These are phyloP conservation scores for Peromyscus leucopus DNA, from an alignment of 2,113 vertebrate genomes.

Conservation along the genomic window DNA sequence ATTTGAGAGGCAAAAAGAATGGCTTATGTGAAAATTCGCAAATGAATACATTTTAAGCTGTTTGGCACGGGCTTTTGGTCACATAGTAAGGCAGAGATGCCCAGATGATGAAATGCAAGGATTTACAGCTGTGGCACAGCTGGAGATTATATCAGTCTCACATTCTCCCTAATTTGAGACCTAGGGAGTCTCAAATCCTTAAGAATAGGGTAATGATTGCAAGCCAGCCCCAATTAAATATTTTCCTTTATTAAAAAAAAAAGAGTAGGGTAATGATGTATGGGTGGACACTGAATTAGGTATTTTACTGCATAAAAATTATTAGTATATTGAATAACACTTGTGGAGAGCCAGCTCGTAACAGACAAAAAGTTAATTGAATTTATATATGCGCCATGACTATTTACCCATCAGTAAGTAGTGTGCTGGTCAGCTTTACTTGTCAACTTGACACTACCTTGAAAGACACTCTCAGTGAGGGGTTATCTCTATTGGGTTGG, in stretches of 20 bases:
- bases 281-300: not conserved
- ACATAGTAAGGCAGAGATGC: constrained; percentile 6
- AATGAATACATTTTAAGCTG: not conserved
- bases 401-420: not conserved
- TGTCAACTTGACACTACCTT: not conserved
- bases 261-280: not conserved
- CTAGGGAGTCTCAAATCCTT: not conserved
- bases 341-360: not conserved
- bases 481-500: not conserved
- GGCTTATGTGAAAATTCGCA: constrained; percentile 19
- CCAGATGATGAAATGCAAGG: constrained; percentile 22
- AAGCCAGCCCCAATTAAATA: no score
- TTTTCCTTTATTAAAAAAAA: no score
- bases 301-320: constrained; percentile 41
- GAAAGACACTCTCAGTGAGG: not conserved
- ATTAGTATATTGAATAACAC: constrained; percentile 20
- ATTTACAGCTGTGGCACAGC: not conserved
- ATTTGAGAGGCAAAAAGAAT: constrained; percentile 38
- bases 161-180: not conserved
- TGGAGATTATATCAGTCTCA: not conserved
- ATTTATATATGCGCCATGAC: not conserved
- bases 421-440: not conserved
- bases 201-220: not conserved
- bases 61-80: constrained; percentile 47
- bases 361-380: not conserved